A percentile compares a stretch with the other conserved stretches of the same genome.
Evolutionary conservation across 64 coral and sea anemone genomes (phyloP).

Genomic region (Orbicella faveolata): DNA sequence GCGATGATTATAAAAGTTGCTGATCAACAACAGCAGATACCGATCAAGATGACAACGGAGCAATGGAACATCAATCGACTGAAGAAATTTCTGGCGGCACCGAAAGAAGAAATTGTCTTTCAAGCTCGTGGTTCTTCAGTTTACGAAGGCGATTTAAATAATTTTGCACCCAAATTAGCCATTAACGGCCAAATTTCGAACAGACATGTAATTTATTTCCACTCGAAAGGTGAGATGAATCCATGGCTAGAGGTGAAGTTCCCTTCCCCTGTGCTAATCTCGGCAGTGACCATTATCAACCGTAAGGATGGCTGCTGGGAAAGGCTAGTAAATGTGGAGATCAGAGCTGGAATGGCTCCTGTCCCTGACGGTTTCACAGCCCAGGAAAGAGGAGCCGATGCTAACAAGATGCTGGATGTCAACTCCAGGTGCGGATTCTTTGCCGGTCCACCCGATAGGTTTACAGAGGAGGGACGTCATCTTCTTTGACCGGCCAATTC

Average conservation of each 20-base stretch:
- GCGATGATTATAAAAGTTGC: conserved; percentile 25
- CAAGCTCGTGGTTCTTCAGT: conserved; percentile 15
- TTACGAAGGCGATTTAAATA: neutral
- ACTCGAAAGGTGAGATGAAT: neutral
- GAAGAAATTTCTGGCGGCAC: neutral
- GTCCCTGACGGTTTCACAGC: neutral
- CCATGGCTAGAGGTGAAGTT: conserved; percentile 23
- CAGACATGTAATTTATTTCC: neutral
- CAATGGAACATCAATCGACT: conserved; percentile 2
- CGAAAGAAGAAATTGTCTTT: neutral
- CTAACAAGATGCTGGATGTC: neutral
- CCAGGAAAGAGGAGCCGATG: neutral
- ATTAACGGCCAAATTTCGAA: neutral
- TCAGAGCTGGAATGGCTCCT: conserved; percentile 11
- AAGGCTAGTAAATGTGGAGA: conserved; percentile 11
- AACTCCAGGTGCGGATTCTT: neutral
- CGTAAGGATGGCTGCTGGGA: neutral
- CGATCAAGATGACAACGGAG: neutral
- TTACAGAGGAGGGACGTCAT: neutral
- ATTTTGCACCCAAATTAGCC: neutral
- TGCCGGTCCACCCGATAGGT: neutral
- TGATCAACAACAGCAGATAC: neutral
- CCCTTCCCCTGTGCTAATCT: neutral
- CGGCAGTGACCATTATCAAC: neutral
- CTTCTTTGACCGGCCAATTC: neutral